These are phyloP conservation scores for Heliconius ethilla DNA, from an alignment of 2,888 invertebrate species.

Conservation along the genomic window DNA sequence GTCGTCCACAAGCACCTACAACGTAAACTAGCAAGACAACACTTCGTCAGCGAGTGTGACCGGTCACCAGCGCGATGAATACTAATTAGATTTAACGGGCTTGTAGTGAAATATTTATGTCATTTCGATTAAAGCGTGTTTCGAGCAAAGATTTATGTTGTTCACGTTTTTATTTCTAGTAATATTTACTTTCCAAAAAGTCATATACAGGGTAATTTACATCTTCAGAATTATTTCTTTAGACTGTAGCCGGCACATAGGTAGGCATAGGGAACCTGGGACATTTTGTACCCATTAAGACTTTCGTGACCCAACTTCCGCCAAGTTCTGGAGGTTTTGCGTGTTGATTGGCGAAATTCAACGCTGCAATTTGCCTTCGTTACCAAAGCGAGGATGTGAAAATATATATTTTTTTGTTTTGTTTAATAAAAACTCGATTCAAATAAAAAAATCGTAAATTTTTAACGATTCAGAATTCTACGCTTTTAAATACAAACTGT, in stretches of 20 bases:
- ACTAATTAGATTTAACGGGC: slow-evolving; percentile 64
- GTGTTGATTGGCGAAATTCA: no score
- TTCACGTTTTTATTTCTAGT: neutral
- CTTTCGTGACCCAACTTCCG: no score
- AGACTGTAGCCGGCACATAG: no score
- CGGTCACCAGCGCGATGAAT: slow-evolving; percentile 53
- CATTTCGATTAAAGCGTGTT: slow-evolving; percentile 8
- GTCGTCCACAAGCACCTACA: slow-evolving; percentile 14
- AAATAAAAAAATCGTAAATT: neutral
- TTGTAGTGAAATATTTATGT: slow-evolving; percentile 38
- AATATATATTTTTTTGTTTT: neutral
- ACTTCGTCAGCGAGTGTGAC: slow-evolving; percentile 46
- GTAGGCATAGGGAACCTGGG: no score
- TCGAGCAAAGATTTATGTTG: neutral
- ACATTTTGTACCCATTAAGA: no score
- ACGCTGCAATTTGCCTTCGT: no score
- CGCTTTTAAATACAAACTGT: neutral
- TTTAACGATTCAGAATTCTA: neutral
- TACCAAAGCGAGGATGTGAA: no score
- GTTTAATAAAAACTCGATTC: neutral
- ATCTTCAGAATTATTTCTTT: no score
- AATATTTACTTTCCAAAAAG: no score
- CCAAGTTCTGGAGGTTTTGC: no score
- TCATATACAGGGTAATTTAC: neutral
- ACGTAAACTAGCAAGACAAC: slow-evolving; percentile 32